These are phyloP conservation scores for Catotricha subobsoleta DNA, from an alignment of 2,888 invertebrate species.

Conservation along the genomic window DNA sequence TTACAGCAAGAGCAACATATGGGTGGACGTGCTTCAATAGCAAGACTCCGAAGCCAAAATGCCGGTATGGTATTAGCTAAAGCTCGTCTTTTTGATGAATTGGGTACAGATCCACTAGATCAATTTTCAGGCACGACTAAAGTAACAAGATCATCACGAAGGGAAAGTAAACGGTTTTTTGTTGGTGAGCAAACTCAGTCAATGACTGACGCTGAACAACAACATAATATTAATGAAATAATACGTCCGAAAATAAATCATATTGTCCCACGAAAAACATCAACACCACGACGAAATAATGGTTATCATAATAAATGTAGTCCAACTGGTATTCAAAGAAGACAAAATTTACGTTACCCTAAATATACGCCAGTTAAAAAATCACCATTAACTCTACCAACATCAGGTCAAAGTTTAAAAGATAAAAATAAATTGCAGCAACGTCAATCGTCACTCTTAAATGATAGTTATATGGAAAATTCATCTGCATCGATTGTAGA, in stretches of 20 bases:
- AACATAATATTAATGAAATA: neutral
- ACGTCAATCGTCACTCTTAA: neutral
- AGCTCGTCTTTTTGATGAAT: slow-evolving; percentile 51
- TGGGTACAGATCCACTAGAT: slow-evolving; percentile 18
- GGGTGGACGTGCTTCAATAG: slow-evolving; percentile 51
- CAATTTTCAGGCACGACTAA: neutral
- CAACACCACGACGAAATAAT: slow-evolving; percentile 12
- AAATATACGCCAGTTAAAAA: neutral
- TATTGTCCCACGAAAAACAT: slow-evolving; percentile 9
- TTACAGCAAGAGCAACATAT: slow-evolving; percentile 21
- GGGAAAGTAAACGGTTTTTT: neutral
- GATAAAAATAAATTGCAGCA: neutral
- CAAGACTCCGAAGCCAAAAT: slow-evolving; percentile 51
- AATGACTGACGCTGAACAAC: neutral
- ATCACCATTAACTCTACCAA: neutral
- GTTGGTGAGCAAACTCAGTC: neutral
- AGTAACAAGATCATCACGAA: neutral
- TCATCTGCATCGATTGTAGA: neutral
- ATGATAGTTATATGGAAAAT: neutral
- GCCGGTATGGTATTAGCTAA: slow-evolving; percentile 66
- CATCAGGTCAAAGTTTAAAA: neutral
- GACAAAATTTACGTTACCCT: neutral
- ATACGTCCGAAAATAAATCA: neutral
- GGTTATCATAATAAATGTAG: too few relatives aligned
- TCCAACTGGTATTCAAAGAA: neutral